Base-by-base conservation (phyloP, 1,140 invertebrate species). In the Nixonia krombeini region DNA sequence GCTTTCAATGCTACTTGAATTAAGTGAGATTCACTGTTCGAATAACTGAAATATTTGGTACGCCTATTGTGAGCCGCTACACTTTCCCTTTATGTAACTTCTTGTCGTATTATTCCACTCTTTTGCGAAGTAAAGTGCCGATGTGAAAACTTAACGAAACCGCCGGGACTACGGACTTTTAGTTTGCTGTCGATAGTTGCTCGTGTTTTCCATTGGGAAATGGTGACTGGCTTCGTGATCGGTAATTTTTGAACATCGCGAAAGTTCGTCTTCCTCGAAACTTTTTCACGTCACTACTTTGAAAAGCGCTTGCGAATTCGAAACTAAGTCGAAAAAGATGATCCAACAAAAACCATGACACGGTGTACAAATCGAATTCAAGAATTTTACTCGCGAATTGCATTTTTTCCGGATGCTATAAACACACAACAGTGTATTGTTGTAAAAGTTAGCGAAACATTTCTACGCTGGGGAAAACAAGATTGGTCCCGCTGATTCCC, bases 321-420 rank as follows among this genome's bases (percentile, higher is more conserved):
- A 47, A 61, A 62, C 40, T 68, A 57, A 57, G 52, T 62, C 57
- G 65, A 61, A 57, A 68, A 68, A 68, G 65, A 68, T 62, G 57
- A 62, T 62, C 47, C 57, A 37, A 62, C 25, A 46, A 26, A 66
- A 55, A 67, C 51, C 42, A 58, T 62, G 47, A 53, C 57, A 41
- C 46, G 29, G 35, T 46, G 23, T 46, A 35, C 44, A 61, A 68
- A 62, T 62, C 57, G 13, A 62, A 46, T 67, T 67, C 51, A 40
- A 51, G 44, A 47, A 38, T 38, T 38, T 38, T 18, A 18, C 18
- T 21, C 6, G 2, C 15, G 35, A 13, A 17, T 13, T 17, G 17
- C 15, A 17, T 17, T 38, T 38, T 38, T 21, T 21, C 6, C 21
- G 6, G 6, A 21, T 21, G 2, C 2, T 21, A 21, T 6, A 21